phyloP scores from a whole-genome alignment of 2,888 invertebrate genomes.

The Netelia inedita region DNA sequence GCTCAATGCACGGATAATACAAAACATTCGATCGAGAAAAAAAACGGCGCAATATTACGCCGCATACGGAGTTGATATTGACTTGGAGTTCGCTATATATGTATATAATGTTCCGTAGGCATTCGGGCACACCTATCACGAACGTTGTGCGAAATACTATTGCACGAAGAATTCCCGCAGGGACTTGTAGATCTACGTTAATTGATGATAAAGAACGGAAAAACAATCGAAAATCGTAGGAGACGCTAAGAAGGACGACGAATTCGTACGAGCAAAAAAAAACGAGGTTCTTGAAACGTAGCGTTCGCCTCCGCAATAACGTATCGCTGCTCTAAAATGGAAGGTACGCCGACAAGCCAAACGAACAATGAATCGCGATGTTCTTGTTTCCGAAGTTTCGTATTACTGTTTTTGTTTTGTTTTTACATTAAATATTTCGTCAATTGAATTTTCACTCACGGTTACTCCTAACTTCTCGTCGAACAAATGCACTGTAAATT shows the following conservation, averaged over 20 bases:
- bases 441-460: conserved; percentile 60
- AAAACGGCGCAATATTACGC: conserved; percentile 6
- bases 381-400: conserved; percentile 9
- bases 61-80: conserved; percentile 12
- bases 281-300: conserved; percentile 10
- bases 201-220: neutral
- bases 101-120: conserved; percentile 2
- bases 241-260: neutral
- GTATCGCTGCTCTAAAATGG: conserved; percentile 56
- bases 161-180: conserved; percentile 13
- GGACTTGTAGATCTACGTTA: neutral
- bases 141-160: neutral
- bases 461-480: conserved; percentile 62
- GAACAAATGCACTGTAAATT: conserved; percentile 61
- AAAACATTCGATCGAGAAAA: conserved; percentile 16
- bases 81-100: conserved; percentile 20
- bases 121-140: conserved; percentile 30
- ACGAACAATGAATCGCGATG: conserved; percentile 50
- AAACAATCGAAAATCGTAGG: neutral
- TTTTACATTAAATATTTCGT: conserved; percentile 48
- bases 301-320: conserved; percentile 29
- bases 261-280: neutral
- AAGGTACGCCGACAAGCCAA: conserved; percentile 61
- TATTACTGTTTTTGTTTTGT: conserved; percentile 8
- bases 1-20: neutral